Evolutionary conservation across 2,888 invertebrate genomes (phyloP).

Genomic region (Pardosa pseudoannulata): DNA sequence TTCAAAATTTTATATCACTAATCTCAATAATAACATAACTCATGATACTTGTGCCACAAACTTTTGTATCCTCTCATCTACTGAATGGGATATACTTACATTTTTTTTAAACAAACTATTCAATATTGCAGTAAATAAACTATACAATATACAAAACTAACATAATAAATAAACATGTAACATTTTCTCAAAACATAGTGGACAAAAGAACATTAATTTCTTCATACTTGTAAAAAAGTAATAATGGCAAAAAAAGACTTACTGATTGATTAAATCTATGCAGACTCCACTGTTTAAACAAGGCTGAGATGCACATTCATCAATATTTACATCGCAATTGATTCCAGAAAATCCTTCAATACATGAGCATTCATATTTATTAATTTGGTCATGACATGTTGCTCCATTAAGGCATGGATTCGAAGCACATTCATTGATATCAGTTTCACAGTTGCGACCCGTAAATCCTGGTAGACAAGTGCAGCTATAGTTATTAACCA

Average conservation of each 20-base stretch:
- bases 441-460: constrained; percentile 88
- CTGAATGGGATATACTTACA: no score
- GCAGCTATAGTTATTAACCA: constrained; percentile 87
- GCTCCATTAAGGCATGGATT: constrained; percentile 93
- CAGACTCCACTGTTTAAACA: constrained; percentile 88
- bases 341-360: constrained; percentile 83
- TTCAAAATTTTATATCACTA: no score
- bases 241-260: constrained; percentile 13
- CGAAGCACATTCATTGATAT: constrained; percentile 92
- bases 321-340: constrained; percentile 76
- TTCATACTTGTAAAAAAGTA: no score
- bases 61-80: no score
- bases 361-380: constrained; percentile 94
- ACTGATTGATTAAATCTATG: constrained; percentile 82
- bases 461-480: constrained; percentile 91
- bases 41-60: no score
- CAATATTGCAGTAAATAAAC: no score
- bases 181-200: no score
- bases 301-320: constrained; percentile 76
- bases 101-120: no score
- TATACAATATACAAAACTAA: no score
- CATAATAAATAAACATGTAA: no score
- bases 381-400: constrained; percentile 94
- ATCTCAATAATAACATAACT: no score
- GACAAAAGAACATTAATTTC: no score